These are phyloP conservation scores for Caenorhabditis sp. DNA, from an alignment of 2,888 invertebrate species.

Conservation along the genomic window DNA sequence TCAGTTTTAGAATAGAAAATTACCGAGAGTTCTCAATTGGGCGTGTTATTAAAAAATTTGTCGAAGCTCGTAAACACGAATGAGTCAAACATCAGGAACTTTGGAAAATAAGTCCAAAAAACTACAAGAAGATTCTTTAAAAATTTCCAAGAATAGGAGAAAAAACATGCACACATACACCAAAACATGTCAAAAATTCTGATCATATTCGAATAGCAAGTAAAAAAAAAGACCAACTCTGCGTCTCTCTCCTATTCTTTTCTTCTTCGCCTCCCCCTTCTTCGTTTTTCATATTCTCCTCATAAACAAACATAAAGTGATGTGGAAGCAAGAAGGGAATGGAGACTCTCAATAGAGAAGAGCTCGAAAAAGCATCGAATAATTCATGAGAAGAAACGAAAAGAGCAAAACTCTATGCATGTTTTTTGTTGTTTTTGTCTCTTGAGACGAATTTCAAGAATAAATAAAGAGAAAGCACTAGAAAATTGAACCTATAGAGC, in stretches of 20 bases:
- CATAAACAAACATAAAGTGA: constrained; percentile 1
- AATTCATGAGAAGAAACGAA: background rate
- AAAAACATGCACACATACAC: background rate
- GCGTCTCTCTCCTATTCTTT: background rate
- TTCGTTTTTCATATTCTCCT: background rate
- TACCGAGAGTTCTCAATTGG: too few relatives aligned
- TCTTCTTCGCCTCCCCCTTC: background rate
- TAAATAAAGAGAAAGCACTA: too few relatives aligned
- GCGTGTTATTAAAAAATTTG: too few relatives aligned
- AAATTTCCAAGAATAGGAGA: background rate
- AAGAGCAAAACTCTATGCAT: background rate
- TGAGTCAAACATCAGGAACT: too few relatives aligned
- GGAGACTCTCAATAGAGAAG: background rate
- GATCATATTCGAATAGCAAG: too few relatives aligned
- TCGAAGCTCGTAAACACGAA: too few relatives aligned
- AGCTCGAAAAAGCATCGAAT: background rate
- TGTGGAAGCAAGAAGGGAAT: background rate
- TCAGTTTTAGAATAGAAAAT: too few relatives aligned
- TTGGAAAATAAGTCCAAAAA: too few relatives aligned
- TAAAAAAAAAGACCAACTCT: background rate
- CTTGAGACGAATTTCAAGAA: too few relatives aligned
- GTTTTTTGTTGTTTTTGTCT: background rate
- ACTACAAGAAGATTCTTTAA: too few relatives aligned
- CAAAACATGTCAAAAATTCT: background rate
- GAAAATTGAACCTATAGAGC: too few relatives aligned